Evolutionary conservation across 2,888 invertebrate genomes (phyloP), one percentile per base, ranked within the genome.

Genomic region (Matsumyia berberina): DNA sequence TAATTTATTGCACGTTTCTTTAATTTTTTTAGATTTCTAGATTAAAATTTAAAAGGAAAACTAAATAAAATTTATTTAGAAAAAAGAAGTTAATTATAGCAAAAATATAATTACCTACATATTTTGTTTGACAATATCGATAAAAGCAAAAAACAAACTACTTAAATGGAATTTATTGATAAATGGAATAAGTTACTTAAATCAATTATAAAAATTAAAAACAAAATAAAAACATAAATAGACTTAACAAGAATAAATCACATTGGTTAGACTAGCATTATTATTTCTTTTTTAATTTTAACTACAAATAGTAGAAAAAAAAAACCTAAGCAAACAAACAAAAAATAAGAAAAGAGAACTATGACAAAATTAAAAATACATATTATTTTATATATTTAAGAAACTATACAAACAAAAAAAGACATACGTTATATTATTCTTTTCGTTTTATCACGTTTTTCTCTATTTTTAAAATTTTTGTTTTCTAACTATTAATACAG

Each of bases 221-320:
- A 57, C 66, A 19, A 64, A 35, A 55, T 57, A 37, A 42, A 57
- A 67, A 74, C 12, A 53, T 55, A 42, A 74, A 64, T 69, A 58
- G 69, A 81, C 51, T 72, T 64, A 80, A 70, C 33, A 76, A 77
- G 39, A 86, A 81, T 42, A 72, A 87, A 69, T 85, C 85, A 80
- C 79, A 86, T 85, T 87, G 85, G 86, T 87, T 86, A 86, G 86
- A 80, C 70, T 55, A 86, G 80, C 85, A 80, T 86, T 86, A 82
- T 80, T 77, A 74, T 51, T 78, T 85, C 86, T 82, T 86, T 87
- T 86, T 82, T 85, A 37, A 57, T 57, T 79, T 73, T 77, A 80
- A 77, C 42, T 72, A 74, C 76, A 66, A 72, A 78, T 55, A 58
- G 62, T 69, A 66, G 53, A 57, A 19, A 78, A 72, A 55, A 73